A percentile compares a stretch with the other conserved stretches of the same genome.
Evolutionary conservation across 1,140 invertebrate species (phyloP).

Genomic region (Diabrotica virgifera): DNA sequence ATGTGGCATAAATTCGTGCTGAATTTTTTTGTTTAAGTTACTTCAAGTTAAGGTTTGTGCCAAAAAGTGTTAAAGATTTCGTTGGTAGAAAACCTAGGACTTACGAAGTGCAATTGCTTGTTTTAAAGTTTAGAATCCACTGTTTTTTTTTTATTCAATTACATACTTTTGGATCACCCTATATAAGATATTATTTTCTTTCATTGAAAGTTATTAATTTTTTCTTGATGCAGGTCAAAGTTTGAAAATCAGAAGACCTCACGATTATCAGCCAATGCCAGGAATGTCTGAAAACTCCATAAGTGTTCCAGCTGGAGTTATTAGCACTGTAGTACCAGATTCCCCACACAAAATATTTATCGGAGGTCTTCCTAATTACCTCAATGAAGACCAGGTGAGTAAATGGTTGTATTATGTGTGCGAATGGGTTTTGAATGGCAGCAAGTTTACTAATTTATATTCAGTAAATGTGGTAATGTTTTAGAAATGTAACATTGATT

Average conservation of each 20-base stretch:
- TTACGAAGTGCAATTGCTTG: no score
- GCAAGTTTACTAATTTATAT: not conserved
- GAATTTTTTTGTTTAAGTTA: no score
- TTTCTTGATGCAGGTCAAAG: slow-evolving; percentile 69
- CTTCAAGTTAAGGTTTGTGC: no score
- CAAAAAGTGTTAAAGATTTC: no score
- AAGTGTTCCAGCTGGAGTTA: slow-evolving; percentile 75
- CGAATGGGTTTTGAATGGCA: slow-evolving; percentile 15
- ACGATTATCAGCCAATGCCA: slow-evolving; percentile 99
- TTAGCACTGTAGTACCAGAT: slow-evolving; percentile 89
- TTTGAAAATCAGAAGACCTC: slow-evolving; percentile 95
- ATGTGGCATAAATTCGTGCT: no score
- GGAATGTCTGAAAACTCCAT: slow-evolving; percentile 88
- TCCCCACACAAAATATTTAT: slow-evolving; percentile 99
- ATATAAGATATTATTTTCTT: no score
- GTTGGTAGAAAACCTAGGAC: no score
- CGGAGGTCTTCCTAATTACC: slow-evolving; percentile 97
- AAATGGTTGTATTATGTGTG: not conserved
- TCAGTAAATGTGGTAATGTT: no score
- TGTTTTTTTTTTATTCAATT: no score
- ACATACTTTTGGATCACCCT: no score
- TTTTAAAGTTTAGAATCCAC: no score
- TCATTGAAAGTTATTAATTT: not conserved
- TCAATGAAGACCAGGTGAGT: slow-evolving; percentile 98
- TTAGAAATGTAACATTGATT: no score